These are phyloP conservation scores for Poeciliopsis infans DNA, from an alignment of 2,797 vertebrate genomes.

Conservation along the genomic window DNA sequence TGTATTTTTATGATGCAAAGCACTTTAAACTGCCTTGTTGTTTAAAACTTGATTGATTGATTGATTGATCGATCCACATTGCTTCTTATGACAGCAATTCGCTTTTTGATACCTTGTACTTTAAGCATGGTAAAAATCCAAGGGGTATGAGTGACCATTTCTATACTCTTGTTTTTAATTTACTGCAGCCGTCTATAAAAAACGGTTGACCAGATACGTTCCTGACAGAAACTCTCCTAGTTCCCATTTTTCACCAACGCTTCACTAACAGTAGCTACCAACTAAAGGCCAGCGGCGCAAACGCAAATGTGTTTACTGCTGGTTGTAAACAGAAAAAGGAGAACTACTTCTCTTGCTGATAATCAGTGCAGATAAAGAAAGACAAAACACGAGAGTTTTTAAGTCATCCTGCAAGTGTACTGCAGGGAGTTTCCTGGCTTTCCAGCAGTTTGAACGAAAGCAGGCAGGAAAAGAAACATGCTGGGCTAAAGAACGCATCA, in stretches of 20 bases:
- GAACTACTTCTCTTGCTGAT: slow-evolving; percentile 26
- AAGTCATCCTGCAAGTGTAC: slow-evolving; percentile 35
- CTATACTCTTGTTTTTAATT: background rate
- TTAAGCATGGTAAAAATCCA: too few species aligned
- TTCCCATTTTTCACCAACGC: background rate
- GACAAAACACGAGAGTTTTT: slow-evolving; percentile 29
- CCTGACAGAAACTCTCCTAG: slow-evolving; percentile 1
- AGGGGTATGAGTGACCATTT: background rate
- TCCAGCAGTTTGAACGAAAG: slow-evolving; percentile 40
- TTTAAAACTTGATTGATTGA: too few species aligned
- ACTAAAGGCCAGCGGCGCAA: background rate
- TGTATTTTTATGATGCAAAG: too few species aligned
- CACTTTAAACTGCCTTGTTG: too few species aligned
- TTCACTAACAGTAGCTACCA: background rate
- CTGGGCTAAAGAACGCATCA: slow-evolving; percentile 28
- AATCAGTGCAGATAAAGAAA: slow-evolving; percentile 32
- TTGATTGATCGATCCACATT: background rate
- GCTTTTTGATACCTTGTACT: background rate
- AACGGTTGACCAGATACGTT: background rate
- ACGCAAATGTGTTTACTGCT: background rate
- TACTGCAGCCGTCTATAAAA: background rate
- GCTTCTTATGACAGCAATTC: background rate
- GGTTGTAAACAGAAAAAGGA: background rate
- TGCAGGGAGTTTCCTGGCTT: slow-evolving; percentile 47
- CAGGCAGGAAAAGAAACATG: slow-evolving; percentile 62